Evolutionary conservation across 2,113 vertebrate genomes (phyloP).

Genomic region (Channa maculata): DNA sequence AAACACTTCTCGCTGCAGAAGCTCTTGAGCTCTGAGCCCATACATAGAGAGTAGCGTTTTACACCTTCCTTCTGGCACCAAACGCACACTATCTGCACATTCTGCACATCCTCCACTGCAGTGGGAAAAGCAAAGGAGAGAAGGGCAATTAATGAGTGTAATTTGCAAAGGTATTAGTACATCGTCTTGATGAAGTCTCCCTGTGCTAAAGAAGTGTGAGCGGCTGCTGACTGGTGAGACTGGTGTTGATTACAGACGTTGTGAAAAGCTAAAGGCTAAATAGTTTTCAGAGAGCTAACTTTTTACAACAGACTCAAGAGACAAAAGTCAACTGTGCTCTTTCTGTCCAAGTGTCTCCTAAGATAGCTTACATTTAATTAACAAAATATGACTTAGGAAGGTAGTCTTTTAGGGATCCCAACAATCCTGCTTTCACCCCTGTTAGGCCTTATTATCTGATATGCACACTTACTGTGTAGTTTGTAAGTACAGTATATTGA

Average conservation of each 20-base stretch:
- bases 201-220: not conserved
- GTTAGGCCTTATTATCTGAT: too few relatives aligned
- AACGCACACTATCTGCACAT: slow-evolving; percentile 98
- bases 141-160: not conserved
- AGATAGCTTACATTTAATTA: too few relatives aligned
- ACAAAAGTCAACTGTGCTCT: not conserved
- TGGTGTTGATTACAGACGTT: not conserved
- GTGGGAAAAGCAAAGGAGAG: slow-evolving; percentile 5
- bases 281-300: too few relatives aligned
- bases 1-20: slow-evolving; percentile 99
- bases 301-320: not conserved
- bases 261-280: not conserved
- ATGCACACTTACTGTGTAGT: too few relatives aligned
- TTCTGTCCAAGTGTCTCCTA: not conserved
- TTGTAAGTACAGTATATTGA: too few relatives aligned
- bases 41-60: slow-evolving; percentile 97
- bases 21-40: slow-evolving; percentile 99
- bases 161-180: not conserved
- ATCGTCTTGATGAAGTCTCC: not conserved
- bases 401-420: too few relatives aligned
- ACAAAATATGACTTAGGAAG: too few relatives aligned
- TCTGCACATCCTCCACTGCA: slow-evolving; percentile 95
- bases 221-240: not conserved
- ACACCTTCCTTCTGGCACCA: slow-evolving; percentile 99
- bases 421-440: too few relatives aligned